Conservation (phyloP, 1,140 invertebrate species). For the Tetranychus cinnabarinus region DNA sequence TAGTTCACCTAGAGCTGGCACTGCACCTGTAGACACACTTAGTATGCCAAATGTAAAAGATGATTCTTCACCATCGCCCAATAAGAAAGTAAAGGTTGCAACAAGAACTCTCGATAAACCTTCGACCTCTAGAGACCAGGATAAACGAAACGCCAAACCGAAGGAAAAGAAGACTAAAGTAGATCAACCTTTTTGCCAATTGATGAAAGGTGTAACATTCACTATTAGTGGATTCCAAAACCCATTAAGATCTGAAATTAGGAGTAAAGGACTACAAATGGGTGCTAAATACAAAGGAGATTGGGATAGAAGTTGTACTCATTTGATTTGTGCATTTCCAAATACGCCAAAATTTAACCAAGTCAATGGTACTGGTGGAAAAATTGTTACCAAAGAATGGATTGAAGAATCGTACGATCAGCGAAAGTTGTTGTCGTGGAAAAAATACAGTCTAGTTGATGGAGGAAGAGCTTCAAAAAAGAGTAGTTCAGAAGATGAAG, state of each 20-base stretch:
- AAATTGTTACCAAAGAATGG: constrained; percentile 51
- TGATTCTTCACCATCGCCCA: too few relatives aligned
- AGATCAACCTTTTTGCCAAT: constrained; percentile 25
- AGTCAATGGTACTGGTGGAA: constrained; percentile 34
- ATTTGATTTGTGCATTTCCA: constrained; percentile 61
- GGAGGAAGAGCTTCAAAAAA: background rate
- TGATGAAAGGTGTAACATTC: constrained; percentile 42
- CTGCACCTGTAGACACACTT: too few relatives aligned
- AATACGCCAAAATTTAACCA: constrained; percentile 66
- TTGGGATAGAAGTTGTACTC: constrained; percentile 47
- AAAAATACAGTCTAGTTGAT: constrained; percentile 13
- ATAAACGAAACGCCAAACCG: too few relatives aligned
- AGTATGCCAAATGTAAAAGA: too few relatives aligned
- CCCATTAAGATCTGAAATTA: constrained; percentile 39
- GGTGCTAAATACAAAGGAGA: constrained; percentile 52
- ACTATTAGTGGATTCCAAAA: constrained; percentile 66
- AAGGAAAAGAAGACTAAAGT: constrained; percentile 12
- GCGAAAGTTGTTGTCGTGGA: constrained; percentile 42
- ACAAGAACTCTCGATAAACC: too few relatives aligned
- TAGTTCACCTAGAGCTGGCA: too few relatives aligned
- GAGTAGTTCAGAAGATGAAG: background rate
- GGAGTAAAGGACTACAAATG: constrained; percentile 42
- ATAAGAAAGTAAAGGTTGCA: too few relatives aligned
- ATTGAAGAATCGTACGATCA: constrained; percentile 37
- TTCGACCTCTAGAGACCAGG: too few relatives aligned